Evolutionary conservation across 1,140 invertebrate genomes (phyloP), one percentile per base, ranked within the genome.

Genomic region (Mercenaria mercenaria): DNA sequence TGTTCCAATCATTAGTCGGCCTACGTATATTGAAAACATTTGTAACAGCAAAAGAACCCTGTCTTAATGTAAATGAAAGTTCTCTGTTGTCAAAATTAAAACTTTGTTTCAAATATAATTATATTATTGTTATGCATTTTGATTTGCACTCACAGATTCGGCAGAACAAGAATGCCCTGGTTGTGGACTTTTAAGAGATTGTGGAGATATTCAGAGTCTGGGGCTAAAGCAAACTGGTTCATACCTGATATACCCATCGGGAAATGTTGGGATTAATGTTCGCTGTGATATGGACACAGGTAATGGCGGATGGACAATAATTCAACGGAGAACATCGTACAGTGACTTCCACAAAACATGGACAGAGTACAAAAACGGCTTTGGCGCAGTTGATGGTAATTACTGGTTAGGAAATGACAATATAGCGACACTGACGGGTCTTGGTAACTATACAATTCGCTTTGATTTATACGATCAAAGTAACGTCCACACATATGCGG

Each of bases 251-350:
- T 59, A 81, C 32, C 47, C 37, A 26, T 37, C 0, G 0, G 47
- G 29, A 56, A 23, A 34, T 18, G n/a, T n/a, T n/a, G 99, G 98
- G 0, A 95, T 98, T n/a, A 96, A 98, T 91, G 97, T 97, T 0
- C 97, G 97, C 93, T 99, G 98, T 95, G 97, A 97, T 34, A 96
- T 97, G 81, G 98, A 98, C 93, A 97, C 98, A 18, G 97, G 98
- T 32, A 98, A 98, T 92, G 98, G 98, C 20, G 97, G 97, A 0
- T 98, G 98, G 97, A 98, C 98, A 6, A 97, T 98, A 0, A 96
- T 99, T 23, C 98, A 98, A 92, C 97, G 97, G 4, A 64, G 92
- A 13, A 34, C 50, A 18, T 41, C 74, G n/a, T 67, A 84, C 20
- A 97, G 87, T 23, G 99, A 95, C 97, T 97, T 77, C 83, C 74